Conservation (phyloP, 2,113 vertebrate species). For the Steatornis caripensis region DNA sequence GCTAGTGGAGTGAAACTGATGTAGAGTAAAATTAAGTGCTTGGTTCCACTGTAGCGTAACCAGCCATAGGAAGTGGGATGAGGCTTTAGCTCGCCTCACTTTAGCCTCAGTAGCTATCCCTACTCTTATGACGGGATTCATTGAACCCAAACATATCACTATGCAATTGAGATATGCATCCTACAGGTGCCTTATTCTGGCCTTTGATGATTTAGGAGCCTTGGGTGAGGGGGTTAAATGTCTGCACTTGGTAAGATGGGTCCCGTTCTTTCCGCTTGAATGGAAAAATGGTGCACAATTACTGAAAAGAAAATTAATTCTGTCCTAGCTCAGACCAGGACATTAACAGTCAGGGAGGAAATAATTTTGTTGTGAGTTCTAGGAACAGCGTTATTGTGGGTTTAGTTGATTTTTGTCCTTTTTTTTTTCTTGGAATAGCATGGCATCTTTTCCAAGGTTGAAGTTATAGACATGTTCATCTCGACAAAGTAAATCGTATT, state of each 20-base stretch:
- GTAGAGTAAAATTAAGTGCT: background rate
- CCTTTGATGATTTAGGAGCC: background rate
- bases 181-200: background rate
- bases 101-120: background rate
- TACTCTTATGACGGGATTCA: background rate
- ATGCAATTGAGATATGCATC: background rate
- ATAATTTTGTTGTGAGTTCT: background rate
- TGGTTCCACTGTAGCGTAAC: background rate
- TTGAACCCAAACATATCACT: background rate
- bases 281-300: background rate
- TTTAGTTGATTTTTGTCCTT: background rate
- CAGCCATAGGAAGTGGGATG: background rate
- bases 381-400: background rate
- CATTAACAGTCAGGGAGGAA: background rate
- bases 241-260: background rate
- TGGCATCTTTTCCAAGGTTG: background rate
- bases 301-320: no score
- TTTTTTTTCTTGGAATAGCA: background rate
- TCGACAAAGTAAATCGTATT: conserved; percentile 7
- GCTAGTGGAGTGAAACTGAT: background rate
- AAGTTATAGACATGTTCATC: background rate
- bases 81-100: background rate
- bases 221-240: background rate
- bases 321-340: no score
- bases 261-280: background rate